These are phyloP conservation scores for Cyrtodaria siliqua DNA, from an alignment of 2,888 invertebrate species.

Conservation along the genomic window DNA sequence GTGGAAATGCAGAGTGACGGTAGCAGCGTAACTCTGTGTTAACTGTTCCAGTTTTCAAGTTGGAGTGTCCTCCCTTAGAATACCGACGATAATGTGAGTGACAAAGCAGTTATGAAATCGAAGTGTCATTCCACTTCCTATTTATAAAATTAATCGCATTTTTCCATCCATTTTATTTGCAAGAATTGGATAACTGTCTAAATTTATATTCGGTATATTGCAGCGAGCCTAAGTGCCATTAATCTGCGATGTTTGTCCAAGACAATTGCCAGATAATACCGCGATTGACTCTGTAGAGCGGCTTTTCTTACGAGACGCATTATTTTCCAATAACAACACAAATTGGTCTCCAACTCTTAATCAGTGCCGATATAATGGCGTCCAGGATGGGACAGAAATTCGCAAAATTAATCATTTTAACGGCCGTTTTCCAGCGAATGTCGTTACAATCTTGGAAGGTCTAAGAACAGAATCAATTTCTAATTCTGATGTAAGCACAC, in stretches of 20 bases:
- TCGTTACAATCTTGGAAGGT: slow-evolving; percentile 20
- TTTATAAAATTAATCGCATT: too few relatives aligned
- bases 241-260: not conserved
- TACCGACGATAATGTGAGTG: too few relatives aligned
- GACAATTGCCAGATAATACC: slow-evolving; percentile 23
- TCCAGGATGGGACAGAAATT: not conserved
- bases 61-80: too few relatives aligned
- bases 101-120: too few relatives aligned
- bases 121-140: too few relatives aligned
- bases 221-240: too few relatives aligned
- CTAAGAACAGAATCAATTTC: slow-evolving; percentile 7
- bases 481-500: slow-evolving; percentile 35
- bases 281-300: slow-evolving; percentile 17
- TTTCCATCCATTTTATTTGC: too few relatives aligned
- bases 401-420: slow-evolving; percentile 50
- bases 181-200: too few relatives aligned
- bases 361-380: slow-evolving; percentile 12
- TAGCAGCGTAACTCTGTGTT: too few relatives aligned
- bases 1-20: too few relatives aligned
- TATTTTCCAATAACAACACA: slow-evolving; percentile 57
- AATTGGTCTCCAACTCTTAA: slow-evolving; percentile 44
- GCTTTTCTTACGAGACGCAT: slow-evolving; percentile 38
- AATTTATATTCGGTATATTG: too few relatives aligned
- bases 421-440: slow-evolving; percentile 34
- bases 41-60: too few relatives aligned